Evolutionary conservation across 1,140 invertebrate species (phyloP), one percentile per base, ranked within the genome.

Genomic region (Prorops nasuta): DNA sequence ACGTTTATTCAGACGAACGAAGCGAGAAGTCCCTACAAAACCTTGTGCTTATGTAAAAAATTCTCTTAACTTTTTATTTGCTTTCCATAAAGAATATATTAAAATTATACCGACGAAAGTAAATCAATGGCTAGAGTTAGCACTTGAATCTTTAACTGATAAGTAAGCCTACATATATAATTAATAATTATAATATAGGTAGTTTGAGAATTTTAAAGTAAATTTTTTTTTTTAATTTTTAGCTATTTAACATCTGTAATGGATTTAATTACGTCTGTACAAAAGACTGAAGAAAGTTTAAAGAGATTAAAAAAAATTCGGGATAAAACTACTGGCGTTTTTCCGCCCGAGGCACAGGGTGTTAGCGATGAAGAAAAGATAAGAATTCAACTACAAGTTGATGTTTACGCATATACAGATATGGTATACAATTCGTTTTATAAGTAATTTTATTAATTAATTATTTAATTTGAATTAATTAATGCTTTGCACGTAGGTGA

Each of bases 271-370:
- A 91, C 86, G 28, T 95, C 93, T 3, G 93, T 96, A 1, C 91
- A 92, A 71, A 94, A 91, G 79, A 97, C 94, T 56, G 94, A 97
- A 71, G 94, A 96, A 67, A 96, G 92, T 58, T 76, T 96, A 35
- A 84, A 88, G 67, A 84, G 90, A 57, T 79, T 98, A 45, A 95
- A 96, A 71, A 92, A 91, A 78, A 86, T 90, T 38, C 80, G 89
- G 52, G 87, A 90, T 45, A 84, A 83, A 64, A 79, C 79, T 24
- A 76, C 78, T 39, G 80, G 80, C 19, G 62, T 74, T 39, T 69
- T 66, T 18, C 66, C 62, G 36, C 74, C 79, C 4, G 79, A 79
- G 53, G 63, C 47, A 48, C 51, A 75, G 72, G 76, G 86, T 69
- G 74, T 84, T 14, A 84, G 80, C 8, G 95, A 98, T 71, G 94